A percentile compares a stretch with the other conserved stretches of the same genome.
Conservation (phyloP, 2,113 vertebrate species). For the Erythrocercus mccallii region DNA sequence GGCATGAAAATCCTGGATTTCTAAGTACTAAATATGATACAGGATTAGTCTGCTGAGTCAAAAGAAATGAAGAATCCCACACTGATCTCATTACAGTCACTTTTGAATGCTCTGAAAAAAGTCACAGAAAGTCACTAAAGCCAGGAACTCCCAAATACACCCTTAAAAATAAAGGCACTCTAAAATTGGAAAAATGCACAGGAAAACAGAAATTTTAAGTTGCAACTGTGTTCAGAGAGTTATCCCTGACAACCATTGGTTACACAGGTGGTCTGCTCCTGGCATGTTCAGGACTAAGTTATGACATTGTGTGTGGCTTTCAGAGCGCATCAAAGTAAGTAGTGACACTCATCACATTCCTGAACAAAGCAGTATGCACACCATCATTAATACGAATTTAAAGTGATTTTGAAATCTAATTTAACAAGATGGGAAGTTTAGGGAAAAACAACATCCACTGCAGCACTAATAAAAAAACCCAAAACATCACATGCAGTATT, state of each 20-base stretch:
- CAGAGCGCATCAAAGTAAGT: not conserved
- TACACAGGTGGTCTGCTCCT: not conserved
- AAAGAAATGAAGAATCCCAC: not conserved
- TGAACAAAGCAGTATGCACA: not conserved
- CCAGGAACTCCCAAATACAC: not conserved
- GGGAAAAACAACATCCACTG: not conserved
- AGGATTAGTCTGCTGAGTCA: not conserved
- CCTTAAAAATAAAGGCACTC: not conserved
- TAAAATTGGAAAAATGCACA: not conserved
- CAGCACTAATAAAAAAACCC: not conserved
- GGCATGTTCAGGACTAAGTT: not conserved
- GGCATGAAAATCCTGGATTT: not conserved
- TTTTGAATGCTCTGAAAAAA: not conserved
- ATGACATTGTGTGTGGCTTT: not conserved
- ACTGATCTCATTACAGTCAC: not conserved
- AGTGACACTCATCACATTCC: not conserved
- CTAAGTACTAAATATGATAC: not conserved
- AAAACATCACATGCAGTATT: not conserved
- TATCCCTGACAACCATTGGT: not conserved
- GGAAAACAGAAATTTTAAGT: not conserved
- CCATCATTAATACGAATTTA: not conserved
- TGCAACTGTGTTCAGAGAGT: not conserved
- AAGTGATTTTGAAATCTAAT: not conserved
- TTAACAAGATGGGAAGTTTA: not conserved
- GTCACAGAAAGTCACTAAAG: not conserved